A percentile compares a stretch with the other conserved stretches of the same genome.
Conservation (phyloP, 2,888 invertebrate species). For the Incurvaria masculella region DNA sequence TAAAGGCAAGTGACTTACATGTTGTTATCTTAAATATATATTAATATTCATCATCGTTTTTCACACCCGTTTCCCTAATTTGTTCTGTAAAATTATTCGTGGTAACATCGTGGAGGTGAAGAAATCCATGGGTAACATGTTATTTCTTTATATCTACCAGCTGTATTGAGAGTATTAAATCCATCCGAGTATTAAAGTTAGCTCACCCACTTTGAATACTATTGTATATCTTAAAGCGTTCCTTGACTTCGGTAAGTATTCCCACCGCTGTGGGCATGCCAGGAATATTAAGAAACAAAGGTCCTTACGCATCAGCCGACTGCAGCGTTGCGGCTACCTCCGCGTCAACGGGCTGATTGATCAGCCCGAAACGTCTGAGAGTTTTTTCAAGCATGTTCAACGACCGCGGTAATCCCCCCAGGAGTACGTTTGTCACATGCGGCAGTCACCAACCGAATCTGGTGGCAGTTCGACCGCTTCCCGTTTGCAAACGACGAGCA, state of each 20-base stretch:
- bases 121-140: not conserved
- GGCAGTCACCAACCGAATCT: constrained; percentile 75
- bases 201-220: too few relatives aligned
- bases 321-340: too few relatives aligned
- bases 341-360: too few relatives aligned
- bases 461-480: constrained; percentile 85
- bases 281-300: not conserved
- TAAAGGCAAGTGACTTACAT: constrained; percentile 58
- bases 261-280: not conserved
- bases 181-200: too few relatives aligned
- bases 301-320: too few relatives aligned
- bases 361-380: too few relatives aligned
- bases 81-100: not conserved
- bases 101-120: not conserved
- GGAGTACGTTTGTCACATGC: constrained; percentile 78
- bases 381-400: too few relatives aligned
- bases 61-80: not conserved
- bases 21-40: not conserved
- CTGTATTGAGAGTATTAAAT: too few relatives aligned
- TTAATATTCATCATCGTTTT: not conserved
- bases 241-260: not conserved
- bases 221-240: not conserved
- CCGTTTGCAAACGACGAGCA: constrained; percentile 67
- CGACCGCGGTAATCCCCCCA: constrained; percentile 23
- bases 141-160: too few relatives aligned